phyloP scores from a whole-genome alignment of 2,888 invertebrate genomes.

The Seira sanloemensis region DNA sequence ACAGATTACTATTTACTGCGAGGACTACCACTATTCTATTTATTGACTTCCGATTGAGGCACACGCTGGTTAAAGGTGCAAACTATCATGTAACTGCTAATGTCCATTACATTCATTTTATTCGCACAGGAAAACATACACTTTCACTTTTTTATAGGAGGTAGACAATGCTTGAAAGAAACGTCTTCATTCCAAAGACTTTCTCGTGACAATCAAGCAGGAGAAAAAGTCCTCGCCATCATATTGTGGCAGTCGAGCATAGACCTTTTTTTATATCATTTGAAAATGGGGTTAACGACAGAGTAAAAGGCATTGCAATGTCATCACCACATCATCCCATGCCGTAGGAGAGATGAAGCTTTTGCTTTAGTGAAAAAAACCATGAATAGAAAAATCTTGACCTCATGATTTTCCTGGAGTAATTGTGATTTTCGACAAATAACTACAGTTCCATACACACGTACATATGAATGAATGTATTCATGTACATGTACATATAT shows the following conservation, averaged over 20 bases:
- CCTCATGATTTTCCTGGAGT: conserved; percentile 32
- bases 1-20: neutral
- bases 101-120: neutral
- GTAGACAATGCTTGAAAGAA: neutral
- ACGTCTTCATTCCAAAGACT: neutral
- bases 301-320: neutral
- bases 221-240: neutral
- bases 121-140: neutral
- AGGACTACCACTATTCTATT: neutral
- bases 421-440: neutral
- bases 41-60: conserved; percentile 17
- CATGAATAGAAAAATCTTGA: conserved; percentile 37
- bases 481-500: too few relatives aligned
- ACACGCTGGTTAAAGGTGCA: conserved; percentile 21
- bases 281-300: conserved; percentile 36
- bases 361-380: neutral
- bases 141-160: neutral
- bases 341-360: neutral
- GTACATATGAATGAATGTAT: too few relatives aligned
- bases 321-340: neutral
- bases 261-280: neutral
- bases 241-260: neutral
- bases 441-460: neutral
- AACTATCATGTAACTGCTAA: conserved; percentile 1
- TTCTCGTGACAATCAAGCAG: neutral